phyloP scores from a whole-genome alignment of 2,888 invertebrate species.

The Lasioglossum leucozonium region DNA sequence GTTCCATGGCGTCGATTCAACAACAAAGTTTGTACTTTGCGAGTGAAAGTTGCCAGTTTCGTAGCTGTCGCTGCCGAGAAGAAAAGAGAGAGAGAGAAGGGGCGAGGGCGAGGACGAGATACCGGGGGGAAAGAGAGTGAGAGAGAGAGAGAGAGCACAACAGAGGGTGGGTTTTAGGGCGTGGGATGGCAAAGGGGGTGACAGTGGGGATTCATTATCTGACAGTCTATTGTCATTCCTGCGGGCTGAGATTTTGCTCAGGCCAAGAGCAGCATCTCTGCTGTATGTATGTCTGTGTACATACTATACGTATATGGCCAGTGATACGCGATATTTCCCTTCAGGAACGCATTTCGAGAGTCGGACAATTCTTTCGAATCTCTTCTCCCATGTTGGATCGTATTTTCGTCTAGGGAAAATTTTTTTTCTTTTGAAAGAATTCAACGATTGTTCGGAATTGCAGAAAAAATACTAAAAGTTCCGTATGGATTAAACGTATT shows the following conservation, averaged over 20 bases:
- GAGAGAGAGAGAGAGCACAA: constrained; percentile 56
- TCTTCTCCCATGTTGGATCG: neutral
- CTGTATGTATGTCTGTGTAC: constrained; percentile 52
- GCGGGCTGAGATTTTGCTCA: constrained; percentile 79
- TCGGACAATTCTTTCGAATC: constrained; percentile 48
- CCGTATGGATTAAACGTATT: too few species aligned
- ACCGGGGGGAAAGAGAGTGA: constrained; percentile 50
- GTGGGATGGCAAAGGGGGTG: constrained; percentile 72
- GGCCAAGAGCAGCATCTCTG: constrained; percentile 70
- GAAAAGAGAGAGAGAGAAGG: constrained; percentile 22
- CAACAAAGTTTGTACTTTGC: constrained; percentile 56
- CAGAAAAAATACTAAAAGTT: too few species aligned
- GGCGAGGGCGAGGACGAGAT: constrained; percentile 31
- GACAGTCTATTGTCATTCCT: constrained; percentile 83
- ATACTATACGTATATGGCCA: constrained; percentile 40
- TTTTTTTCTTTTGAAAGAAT: too few species aligned
- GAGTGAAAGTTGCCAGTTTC: constrained; percentile 59
- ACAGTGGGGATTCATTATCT: constrained; percentile 82
- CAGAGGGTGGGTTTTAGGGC: constrained; percentile 77
- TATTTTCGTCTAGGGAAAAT: neutral
- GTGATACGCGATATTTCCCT: constrained; percentile 65
- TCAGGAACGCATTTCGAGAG: constrained; percentile 65
- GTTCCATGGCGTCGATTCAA: neutral
- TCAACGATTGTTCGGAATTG: too few species aligned
- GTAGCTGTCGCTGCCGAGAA: constrained; percentile 61